Evolutionary conservation across 2,888 invertebrate species (phyloP), one percentile per base, ranked within the genome.

Genomic region (Cheilosia variabilis): DNA sequence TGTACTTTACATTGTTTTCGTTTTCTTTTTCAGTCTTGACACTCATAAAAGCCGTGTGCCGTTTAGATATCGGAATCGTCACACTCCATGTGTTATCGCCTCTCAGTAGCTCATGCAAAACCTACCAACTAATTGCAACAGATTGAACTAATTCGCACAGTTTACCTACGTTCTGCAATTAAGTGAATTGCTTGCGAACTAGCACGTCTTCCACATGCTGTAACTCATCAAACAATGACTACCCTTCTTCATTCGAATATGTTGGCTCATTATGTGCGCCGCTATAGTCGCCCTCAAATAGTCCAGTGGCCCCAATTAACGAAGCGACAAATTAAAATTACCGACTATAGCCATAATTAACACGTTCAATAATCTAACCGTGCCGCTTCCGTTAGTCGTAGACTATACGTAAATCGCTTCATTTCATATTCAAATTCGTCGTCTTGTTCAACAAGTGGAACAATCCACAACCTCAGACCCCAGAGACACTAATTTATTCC

Each of bases 241-340:
- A 50, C 41, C 71, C 71, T 47, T 34, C 34, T 6, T 17, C 34
- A 24, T 24, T 45, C 43, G 19, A 47, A 57, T 57, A 22, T 19
- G 34, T 45, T 55, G 27, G 9, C 19, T 55, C 13, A 45, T 22
- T 73, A 55, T 53, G 63, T 55, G 15, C 52, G 65, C 52, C 7
- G 24, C 17, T 19, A 3, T 31, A 50, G 13, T 13, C 45, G 62
- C 57, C 41, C 52, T 22, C 52, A 68, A 68, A 57, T 45, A 37
- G 68, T 9, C 57, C 34, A 43, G 58, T 80, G 65, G 62, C 81
- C 81, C 81, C 66, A 86, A 86, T 86, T 81, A 65, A 72, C 55
- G 27, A 80, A 86, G 76, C 86, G 76, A 86, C 86, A 81, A 81
- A 86, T 86, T 86, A 86, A 81, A 81, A 86, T 66, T 58, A 81